These are phyloP conservation scores for Aphidius colemani DNA, from an alignment of 2,888 invertebrate genomes.

Conservation along the genomic window DNA sequence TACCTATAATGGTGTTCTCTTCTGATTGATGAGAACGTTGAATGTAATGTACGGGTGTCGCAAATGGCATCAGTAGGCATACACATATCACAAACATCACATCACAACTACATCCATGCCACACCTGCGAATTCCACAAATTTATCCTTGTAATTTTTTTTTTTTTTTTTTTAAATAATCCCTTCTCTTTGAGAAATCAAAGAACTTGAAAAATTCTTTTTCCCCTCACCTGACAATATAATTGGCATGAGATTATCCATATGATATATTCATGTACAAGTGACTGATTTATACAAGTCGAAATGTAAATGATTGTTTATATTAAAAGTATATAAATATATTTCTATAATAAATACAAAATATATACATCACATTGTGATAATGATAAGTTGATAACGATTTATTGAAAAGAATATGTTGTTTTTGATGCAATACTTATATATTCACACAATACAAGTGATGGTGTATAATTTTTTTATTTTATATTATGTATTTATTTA, in stretches of 20 bases:
- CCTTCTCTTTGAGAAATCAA: background rate
- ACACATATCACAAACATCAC: no score
- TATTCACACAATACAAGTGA: no score
- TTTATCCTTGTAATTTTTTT: no score
- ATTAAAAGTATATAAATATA: background rate
- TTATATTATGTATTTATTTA: no score
- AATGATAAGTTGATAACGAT: no score
- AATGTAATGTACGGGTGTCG: conserved; percentile 13
- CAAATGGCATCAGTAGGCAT: conserved; percentile 1
- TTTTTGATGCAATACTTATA: no score
- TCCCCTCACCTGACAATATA: background rate
- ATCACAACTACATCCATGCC: background rate
- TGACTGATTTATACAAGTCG: background rate
- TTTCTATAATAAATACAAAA: background rate
- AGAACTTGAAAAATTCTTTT: conserved; percentile 16
- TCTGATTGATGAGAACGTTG: conserved; percentile 22
- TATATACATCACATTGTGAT: background rate
- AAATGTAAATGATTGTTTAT: background rate
- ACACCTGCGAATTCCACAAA: conserved; percentile 25
- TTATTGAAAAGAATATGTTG: no score
- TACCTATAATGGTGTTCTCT: conserved; percentile 26
- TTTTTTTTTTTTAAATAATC: no score
- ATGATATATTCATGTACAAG: no score
- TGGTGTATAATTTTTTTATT: no score
- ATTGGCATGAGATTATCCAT: no score